A percentile compares a stretch with the other conserved stretches of the same genome.
These are phyloP conservation scores for Microplitis mediator DNA, from an alignment of 1,140 invertebrate genomes.

Conservation along the genomic window DNA sequence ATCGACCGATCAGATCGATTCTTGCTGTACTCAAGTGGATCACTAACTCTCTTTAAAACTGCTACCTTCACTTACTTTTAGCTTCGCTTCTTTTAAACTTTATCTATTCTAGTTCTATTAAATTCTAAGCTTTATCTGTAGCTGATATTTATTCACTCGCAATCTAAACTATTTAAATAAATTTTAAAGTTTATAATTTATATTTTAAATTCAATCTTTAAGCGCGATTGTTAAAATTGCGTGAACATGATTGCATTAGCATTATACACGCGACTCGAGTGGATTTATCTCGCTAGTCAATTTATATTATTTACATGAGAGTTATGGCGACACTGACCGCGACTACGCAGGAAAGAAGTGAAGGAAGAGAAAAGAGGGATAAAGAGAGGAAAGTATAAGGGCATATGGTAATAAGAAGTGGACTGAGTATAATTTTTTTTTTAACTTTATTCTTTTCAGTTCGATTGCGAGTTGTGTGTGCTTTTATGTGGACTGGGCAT, in stretches of 20 bases:
- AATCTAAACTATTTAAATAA: no score
- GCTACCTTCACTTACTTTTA: no score
- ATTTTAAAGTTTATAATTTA: no score
- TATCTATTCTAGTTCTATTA: no score
- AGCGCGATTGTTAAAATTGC: neutral
- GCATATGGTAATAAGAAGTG: slow-evolving; percentile 1
- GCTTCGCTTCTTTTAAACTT: no score
- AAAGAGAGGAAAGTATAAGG: neutral
- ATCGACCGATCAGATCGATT: slow-evolving; percentile 41
- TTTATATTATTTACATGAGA: slow-evolving; percentile 14
- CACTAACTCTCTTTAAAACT: neutral
- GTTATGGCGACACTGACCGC: slow-evolving; percentile 19
- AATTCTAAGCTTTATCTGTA: no score
- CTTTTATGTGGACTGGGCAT: neutral
- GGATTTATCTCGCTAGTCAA: slow-evolving; percentile 8
- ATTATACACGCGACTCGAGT: slow-evolving; percentile 6
- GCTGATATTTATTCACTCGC: no score
- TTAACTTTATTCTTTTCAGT: neutral
- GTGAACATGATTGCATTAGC: slow-evolving; percentile 8
- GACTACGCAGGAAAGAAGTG: neutral
- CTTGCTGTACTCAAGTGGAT: neutral
- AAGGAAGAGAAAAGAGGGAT: neutral
- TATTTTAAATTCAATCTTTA: no score
- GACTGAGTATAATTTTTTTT: neutral
- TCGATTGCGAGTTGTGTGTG: slow-evolving; percentile 1